Evolutionary conservation across 2,888 invertebrate genomes (phyloP), one percentile per base, ranked within the genome.

Genomic region (Monoplex corrugatus): DNA sequence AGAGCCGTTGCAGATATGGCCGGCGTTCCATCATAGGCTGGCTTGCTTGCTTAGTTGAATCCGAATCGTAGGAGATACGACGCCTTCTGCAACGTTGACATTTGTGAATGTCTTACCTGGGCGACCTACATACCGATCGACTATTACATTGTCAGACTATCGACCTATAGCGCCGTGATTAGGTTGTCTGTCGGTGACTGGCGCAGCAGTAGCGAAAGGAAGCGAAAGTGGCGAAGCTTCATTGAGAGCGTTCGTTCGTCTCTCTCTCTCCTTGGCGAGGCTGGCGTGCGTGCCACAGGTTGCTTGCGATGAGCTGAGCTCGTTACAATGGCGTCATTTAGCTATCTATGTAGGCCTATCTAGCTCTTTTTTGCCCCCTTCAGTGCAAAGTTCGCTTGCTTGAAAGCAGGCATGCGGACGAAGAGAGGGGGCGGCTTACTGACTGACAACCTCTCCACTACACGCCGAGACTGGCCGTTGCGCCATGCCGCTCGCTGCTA

Each of bases 401-500:
- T 16, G 43, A n/a, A 23, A 50, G 57, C 28, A 45, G n/a, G n/a
- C n/a, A 80, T n/a, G 44, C 63, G 43, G 80, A 68, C 83, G 82
- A 57, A 63, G 83, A 38, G 80, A 23, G 57, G 32, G 35, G 87
- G 82, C 44, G 50, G 32, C 32, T 32, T 10, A 35, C 19, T 50
- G n/a, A 72, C 57, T 16, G 78, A 83, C 45, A 32, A n/a, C n/a
- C 23, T 16, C 40, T 57, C 78, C 35, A 75, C 87, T n/a, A 28
- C 87, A 83, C 44, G 87, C 87, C 40, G 82, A 88, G 87, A 88
- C 87, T 88, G 82, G 87, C 68, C 85, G 23, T 40, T n/a, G 45
- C 87, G 82, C 87, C 82, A 63, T 82, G 82, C 86, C 89, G 83
- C 86, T 88, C 92, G 93, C 93, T 86, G 89, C 93, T 93, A 93